Conservation (phyloP, 1,140 invertebrate genomes). For the Cydia strobilella region DNA sequence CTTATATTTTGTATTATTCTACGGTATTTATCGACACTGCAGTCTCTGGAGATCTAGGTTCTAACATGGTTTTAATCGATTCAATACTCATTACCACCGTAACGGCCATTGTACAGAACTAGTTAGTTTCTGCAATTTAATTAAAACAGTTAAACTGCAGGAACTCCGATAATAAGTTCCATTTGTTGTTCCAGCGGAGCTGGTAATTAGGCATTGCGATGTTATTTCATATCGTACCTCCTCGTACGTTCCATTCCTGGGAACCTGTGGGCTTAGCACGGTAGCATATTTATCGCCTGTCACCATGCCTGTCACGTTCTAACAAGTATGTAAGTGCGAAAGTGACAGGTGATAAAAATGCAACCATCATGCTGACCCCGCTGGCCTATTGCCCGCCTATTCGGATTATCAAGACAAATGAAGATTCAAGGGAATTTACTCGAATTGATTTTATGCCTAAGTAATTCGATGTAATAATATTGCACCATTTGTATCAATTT, state of each 20-base stretch:
- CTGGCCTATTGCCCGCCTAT: too few species aligned
- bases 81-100: conserved; percentile 4
- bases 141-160: conserved; percentile 21
- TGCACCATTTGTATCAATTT: too few species aligned
- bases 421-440: not conserved
- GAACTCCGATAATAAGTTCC: conserved; percentile 7
- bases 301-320: too few species aligned
- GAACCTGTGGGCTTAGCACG: too few species aligned
- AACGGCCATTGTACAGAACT: conserved; percentile 6
- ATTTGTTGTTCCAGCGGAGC: conserved; percentile 3
- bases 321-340: too few species aligned
- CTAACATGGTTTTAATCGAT: not conserved
- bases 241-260: not conserved
- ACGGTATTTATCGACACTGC: not conserved
- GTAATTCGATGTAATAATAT: too few species aligned
- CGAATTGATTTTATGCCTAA: too few species aligned
- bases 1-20: too few species aligned
- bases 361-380: too few species aligned
- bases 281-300: too few species aligned
- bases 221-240: conserved; percentile 8
- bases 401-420: not conserved
- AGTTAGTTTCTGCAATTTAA: conserved; percentile 11
- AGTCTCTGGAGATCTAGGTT: not conserved
- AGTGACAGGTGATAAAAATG: too few species aligned
- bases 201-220: conserved; percentile 4